Conservation (phyloP, 2,888 invertebrate species). For the Periphyllus acericola region DNA sequence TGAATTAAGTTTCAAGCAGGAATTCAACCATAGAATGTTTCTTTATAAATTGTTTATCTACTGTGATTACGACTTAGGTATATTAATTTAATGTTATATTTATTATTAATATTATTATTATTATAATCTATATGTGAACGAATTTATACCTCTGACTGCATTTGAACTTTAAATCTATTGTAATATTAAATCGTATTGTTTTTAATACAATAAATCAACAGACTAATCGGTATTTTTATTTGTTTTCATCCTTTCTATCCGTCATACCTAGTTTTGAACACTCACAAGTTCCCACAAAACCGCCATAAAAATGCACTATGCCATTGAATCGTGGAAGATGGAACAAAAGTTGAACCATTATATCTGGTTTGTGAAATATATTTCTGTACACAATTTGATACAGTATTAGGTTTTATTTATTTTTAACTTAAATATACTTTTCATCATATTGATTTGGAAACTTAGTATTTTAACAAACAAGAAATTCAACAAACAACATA, state of each 20-base stretch:
- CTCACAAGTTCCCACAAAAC: no score
- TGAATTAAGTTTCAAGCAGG: constrained; percentile 19
- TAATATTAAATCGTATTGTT: constrained; percentile 54
- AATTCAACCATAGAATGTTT: constrained; percentile 31
- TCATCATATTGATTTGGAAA: no score
- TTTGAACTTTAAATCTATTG: constrained; percentile 55
- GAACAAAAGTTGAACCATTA: no score
- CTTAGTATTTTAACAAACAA: no score
- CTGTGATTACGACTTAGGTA: constrained; percentile 54
- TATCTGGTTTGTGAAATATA: no score
- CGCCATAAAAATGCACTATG: no score
- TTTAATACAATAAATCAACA: constrained; percentile 54
- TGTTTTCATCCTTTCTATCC: neutral
- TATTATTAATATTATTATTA: constrained; percentile 47
- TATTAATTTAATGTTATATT: constrained; percentile 32
- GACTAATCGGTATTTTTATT: neutral
- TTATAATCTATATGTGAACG: constrained; percentile 59
- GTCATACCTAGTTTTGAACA: no score
- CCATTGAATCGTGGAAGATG: no score
- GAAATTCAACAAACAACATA: no score
- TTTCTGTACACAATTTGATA: no score
- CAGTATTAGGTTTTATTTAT: no score
- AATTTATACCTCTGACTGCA: constrained; percentile 59
- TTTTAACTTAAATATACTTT: no score
- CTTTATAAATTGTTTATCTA: constrained; percentile 52